A percentile compares a stretch with the other conserved stretches of the same genome.
phyloP scores from a whole-genome alignment of 2,797 vertebrate genomes.

The Characodon lateralis region DNA sequence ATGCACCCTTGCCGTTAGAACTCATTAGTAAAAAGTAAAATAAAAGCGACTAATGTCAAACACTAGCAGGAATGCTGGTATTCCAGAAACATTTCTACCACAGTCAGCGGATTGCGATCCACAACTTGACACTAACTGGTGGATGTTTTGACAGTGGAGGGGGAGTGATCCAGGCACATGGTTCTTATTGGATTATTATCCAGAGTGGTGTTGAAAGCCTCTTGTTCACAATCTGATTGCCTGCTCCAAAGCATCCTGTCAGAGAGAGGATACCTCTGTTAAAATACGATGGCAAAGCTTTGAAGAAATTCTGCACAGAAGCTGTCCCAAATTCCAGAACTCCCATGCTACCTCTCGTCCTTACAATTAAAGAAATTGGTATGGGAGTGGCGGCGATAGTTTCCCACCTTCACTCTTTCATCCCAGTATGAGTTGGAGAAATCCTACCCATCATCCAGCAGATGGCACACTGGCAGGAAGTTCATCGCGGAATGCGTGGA shows the following conservation, averaged over 20 bases:
- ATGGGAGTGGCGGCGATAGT: slow-evolving; percentile 1
- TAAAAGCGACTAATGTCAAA: background rate
- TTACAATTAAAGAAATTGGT: too few species aligned
- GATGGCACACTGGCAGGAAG: slow-evolving; percentile 71
- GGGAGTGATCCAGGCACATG: slow-evolving; percentile 41
- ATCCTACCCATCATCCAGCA: slow-evolving; percentile 70
- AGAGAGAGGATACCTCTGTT: slow-evolving; percentile 16
- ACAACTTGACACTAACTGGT: slow-evolving; percentile 12
- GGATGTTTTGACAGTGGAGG: slow-evolving; percentile 39
- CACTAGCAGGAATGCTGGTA: slow-evolving; percentile 1
- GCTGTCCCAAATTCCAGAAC: slow-evolving; percentile 46
- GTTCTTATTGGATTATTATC: slow-evolving; percentile 56
- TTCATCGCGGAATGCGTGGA: slow-evolving; percentile 57
- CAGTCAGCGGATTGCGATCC: slow-evolving; percentile 16
- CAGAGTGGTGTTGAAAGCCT: slow-evolving; percentile 55
- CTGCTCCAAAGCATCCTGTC: slow-evolving; percentile 10
- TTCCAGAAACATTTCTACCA: slow-evolving; percentile 1
- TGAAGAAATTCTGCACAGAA: slow-evolving; percentile 46
- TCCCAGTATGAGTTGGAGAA: slow-evolving; percentile 17
- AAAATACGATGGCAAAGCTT: slow-evolving; percentile 28
- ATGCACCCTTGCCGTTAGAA: background rate
- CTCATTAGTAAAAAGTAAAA: background rate
- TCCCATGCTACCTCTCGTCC: slow-evolving; percentile 6
- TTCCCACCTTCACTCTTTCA: background rate
- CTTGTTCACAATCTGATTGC: slow-evolving; percentile 55